phyloP scores from a whole-genome alignment of 23 tunicate genomes.

The Ciona savignyi region DNA sequence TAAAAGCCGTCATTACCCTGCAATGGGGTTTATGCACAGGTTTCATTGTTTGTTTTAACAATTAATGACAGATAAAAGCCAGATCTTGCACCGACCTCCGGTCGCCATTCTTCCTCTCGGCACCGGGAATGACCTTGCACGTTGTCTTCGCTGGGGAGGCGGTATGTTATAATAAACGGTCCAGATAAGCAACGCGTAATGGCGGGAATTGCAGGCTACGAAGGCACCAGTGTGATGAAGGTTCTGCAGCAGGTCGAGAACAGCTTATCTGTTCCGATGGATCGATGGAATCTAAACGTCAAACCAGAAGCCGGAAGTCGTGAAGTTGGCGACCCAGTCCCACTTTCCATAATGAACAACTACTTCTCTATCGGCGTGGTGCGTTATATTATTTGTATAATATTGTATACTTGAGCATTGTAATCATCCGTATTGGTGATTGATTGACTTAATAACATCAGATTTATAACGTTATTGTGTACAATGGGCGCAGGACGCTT shows the following conservation, averaged over 20 bases:
- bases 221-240: constrained; percentile 63
- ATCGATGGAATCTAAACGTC: constrained; percentile 65
- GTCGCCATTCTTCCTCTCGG: constrained; percentile 82
- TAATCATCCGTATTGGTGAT: too few species aligned
- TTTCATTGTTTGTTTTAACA: too few species aligned
- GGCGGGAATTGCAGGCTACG: constrained; percentile 68
- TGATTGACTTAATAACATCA: too few species aligned
- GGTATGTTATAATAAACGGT: too few species aligned
- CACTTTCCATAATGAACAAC: constrained; percentile 74
- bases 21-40: too few species aligned
- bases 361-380: constrained; percentile 89
- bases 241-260: constrained; percentile 49
- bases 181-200: too few species aligned
- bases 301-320: constrained; percentile 16
- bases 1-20: too few species aligned
- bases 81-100: constrained; percentile 44
- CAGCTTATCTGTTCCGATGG: constrained; percentile 55
- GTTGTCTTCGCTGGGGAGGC: constrained; percentile 84
- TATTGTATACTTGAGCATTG: too few species aligned
- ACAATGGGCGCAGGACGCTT: constrained; percentile 71
- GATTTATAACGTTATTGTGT: too few species aligned
- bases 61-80: constrained; percentile 61
- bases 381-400: too few species aligned
- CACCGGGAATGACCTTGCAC: constrained; percentile 78
- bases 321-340: constrained; percentile 73